Evolutionary conservation across 2,888 invertebrate genomes (phyloP), one percentile per base, ranked within the genome.

Genomic region (Ptychoptera contaminata): DNA sequence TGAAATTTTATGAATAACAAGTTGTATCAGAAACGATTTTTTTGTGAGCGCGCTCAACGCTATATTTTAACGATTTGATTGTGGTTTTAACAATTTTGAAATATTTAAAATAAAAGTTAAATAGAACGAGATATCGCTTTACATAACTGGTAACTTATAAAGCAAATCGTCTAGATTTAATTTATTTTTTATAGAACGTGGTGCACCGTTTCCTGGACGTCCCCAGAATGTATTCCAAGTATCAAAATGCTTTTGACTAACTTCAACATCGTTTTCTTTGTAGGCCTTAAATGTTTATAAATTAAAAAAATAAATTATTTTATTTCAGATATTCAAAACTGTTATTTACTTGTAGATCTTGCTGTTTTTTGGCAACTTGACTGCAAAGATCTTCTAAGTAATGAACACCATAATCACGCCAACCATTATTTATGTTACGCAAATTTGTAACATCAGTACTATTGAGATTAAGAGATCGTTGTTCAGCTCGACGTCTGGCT

Each of bases 181-280:
- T 56, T 65, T 66, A 51, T 59, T 57, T 49, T 55, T 60, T 43
- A 58, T 56, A 31, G 55, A 51, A 43, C 54, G 53, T 37, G 60
- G 65, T 30, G 65, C 65, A 36, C 65, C 65, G 50, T 65, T 79
- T 1, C 86, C 86, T 1, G 85, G 85, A 40, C 81, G 72, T 23
- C 86, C 85, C 86, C 86, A 87, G 53, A 82, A 70, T 9, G 75
- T 72, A 41, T 77, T 75, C 77, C 83, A 84, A 2, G 83, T 82
- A 51, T 73, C 73, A 60, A 83, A 82, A 59, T 87, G 86, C 50
- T 70, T 70, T 42, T 71, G 70, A 46, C 76, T 76, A 52, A 73
- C 73, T 58, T 79, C 79, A 31, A 73, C 71, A 35, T 84, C 84
- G 46, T 55, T 51, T 48, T 60, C 59, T 49, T 55, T 58, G 11